Evolutionary conservation across 2,888 invertebrate genomes (phyloP).

Genomic region (Polia nebulosa): DNA sequence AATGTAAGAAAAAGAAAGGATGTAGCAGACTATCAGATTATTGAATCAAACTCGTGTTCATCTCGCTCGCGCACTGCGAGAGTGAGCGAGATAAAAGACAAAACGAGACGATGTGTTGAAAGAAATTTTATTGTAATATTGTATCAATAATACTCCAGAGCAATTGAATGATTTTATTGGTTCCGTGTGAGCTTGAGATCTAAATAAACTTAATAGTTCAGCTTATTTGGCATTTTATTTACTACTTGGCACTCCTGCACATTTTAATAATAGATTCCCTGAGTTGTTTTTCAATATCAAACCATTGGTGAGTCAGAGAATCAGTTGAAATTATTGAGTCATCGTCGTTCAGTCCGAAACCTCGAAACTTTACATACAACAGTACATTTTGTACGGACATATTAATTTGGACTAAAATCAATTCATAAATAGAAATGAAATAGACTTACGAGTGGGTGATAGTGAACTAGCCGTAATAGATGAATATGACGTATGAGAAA

Average conservation of each 20-base stretch:
- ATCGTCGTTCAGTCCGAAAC: constrained; percentile 39
- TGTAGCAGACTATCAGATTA: constrained; percentile 74
- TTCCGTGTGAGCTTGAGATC: constrained; percentile 62
- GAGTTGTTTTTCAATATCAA: constrained; percentile 65
- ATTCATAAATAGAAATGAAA: constrained; percentile 36
- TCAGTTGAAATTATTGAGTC: constrained; percentile 65
- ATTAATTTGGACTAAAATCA: constrained; percentile 36
- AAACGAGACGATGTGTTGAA: constrained; percentile 60
- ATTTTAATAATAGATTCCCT: constrained; percentile 59
- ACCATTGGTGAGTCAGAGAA: constrained; percentile 61
- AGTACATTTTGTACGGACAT: constrained; percentile 27
- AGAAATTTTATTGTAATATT: constrained; percentile 65
- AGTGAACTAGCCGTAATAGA: constrained; percentile 11
- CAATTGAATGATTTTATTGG: constrained; percentile 59
- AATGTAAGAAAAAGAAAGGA: constrained; percentile 68
- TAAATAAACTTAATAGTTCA: constrained; percentile 64
- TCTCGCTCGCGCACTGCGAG: constrained; percentile 67
- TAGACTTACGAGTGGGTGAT: constrained; percentile 21
- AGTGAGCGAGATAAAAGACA: constrained; percentile 64
- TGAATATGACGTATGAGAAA: constrained; percentile 20
- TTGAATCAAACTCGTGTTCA: constrained; percentile 68
- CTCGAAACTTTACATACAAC: constrained; percentile 36
- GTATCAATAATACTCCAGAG: constrained; percentile 65
- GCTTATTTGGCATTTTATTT: constrained; percentile 67
- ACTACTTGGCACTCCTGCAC: constrained; percentile 58